Evolutionary conservation across 1,140 invertebrate species (phyloP).

Genomic region (Pinna nobilis): DNA sequence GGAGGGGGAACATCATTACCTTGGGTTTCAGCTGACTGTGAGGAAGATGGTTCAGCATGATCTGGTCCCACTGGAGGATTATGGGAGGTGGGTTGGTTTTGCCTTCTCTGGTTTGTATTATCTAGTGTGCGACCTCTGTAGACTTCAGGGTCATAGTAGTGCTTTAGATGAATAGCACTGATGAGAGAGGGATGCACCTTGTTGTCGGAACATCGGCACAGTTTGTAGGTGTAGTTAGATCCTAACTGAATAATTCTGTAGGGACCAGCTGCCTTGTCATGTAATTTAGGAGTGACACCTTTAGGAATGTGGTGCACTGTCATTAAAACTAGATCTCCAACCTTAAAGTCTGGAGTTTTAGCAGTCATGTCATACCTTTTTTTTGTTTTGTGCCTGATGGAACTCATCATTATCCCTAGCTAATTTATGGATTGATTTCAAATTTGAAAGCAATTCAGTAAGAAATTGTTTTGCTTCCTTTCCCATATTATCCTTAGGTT

Average conservation of each 20-base stretch:
- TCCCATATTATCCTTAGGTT: constrained; percentile 29
- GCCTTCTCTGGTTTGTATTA: neutral
- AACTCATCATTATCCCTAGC: constrained; percentile 20
- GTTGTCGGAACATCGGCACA: neutral
- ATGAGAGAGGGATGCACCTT: constrained; percentile 8
- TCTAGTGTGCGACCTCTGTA: neutral
- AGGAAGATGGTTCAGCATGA: neutral
- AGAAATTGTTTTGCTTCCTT: constrained; percentile 21
- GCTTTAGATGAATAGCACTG: constrained; percentile 27
- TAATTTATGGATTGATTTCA: constrained; percentile 20
- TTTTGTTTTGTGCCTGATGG: constrained; percentile 1
- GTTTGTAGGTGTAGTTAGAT: constrained; percentile 35
- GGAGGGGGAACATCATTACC: neutral
- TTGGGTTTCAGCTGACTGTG: neutral
- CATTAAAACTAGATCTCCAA: constrained; percentile 1
- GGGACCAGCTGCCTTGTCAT: constrained; percentile 30
- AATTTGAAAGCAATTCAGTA: constrained; percentile 1
- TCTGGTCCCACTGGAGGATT: neutral
- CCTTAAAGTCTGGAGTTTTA: neutral
- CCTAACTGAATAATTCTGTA: constrained; percentile 31
- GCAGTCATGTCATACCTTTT: constrained; percentile 3
- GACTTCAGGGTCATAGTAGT: constrained; percentile 15
- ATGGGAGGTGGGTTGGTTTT: neutral
- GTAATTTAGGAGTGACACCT: constrained; percentile 32
- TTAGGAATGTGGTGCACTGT: constrained; percentile 14